Percentiles rank a stretch among this genome's conserved stretches.
These are phyloP conservation scores for Diadromus collaris DNA, from an alignment of 2,888 invertebrate genomes.

Conservation along the genomic window DNA sequence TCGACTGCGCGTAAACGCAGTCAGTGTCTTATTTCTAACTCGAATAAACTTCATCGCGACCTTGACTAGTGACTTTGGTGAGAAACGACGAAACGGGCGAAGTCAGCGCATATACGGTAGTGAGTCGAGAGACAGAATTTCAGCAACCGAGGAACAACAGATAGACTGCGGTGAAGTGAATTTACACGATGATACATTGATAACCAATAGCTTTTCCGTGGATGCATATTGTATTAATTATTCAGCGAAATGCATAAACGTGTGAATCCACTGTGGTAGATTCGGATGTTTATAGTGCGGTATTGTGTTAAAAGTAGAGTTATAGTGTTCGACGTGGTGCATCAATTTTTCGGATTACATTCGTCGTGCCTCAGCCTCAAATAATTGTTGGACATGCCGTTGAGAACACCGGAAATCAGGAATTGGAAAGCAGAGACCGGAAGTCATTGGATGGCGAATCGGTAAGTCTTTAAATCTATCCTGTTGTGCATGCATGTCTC, in stretches of 20 bases:
- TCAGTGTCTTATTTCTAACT: too few species aligned
- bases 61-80: too few species aligned
- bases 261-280: background rate
- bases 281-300: background rate
- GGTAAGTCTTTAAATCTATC: background rate
- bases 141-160: background rate
- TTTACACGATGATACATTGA: background rate
- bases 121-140: background rate
- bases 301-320: background rate
- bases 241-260: background rate
- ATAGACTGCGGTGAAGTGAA: background rate
- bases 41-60: too few species aligned
- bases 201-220: background rate
- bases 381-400: background rate
- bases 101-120: background rate
- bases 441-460: background rate
- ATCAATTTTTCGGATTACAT: background rate
- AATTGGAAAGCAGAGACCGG: background rate
- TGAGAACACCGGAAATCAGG: background rate
- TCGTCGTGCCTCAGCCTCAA: background rate
- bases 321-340: background rate
- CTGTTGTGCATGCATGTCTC: background rate
- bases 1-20: too few species aligned
- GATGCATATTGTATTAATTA: background rate
- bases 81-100: background rate